phyloP scores from a whole-genome alignment of 2,888 invertebrate species.

The Molanna angustata region DNA sequence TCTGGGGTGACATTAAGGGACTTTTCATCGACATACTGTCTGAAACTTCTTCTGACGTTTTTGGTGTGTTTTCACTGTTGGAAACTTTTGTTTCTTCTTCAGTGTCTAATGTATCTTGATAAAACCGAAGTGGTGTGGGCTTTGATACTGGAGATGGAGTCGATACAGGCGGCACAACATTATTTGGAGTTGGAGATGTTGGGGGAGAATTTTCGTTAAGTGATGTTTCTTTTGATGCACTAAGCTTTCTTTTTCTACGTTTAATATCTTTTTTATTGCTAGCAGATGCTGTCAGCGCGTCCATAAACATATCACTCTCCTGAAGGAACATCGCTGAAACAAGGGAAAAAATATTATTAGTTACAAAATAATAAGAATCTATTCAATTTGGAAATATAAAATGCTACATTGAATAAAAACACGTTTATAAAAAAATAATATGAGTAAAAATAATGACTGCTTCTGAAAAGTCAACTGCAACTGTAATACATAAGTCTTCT shows the following conservation, averaged over 20 bases:
- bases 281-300: slow-evolving; percentile 77
- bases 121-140: slow-evolving; percentile 69
- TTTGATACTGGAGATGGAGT: slow-evolving; percentile 42
- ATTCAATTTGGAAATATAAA: too few species aligned
- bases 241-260: slow-evolving; percentile 74
- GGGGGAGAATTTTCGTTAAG: slow-evolving; percentile 51
- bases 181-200: slow-evolving; percentile 43
- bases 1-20: slow-evolving; percentile 20
- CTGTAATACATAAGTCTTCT: too few species aligned
- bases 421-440: too few species aligned
- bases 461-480: too few species aligned
- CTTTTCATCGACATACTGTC: slow-evolving; percentile 34
- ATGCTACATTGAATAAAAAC: too few species aligned
- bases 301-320: slow-evolving; percentile 93
- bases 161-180: slow-evolving; percentile 30
- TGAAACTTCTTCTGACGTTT: slow-evolving; percentile 41
- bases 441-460: too few species aligned
- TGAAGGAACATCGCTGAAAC: slow-evolving; percentile 69
- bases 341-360: slow-evolving; percentile 34
- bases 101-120: slow-evolving; percentile 85
- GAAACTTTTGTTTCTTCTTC: slow-evolving; percentile 61
- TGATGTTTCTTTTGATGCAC: slow-evolving; percentile 65
- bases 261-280: slow-evolving; percentile 73
- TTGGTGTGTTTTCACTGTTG: slow-evolving; percentile 38
- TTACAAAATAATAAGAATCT: too few species aligned